These are phyloP conservation scores for Notamacropus eugenii DNA, from an alignment of 2,797 vertebrate species.

Conservation along the genomic window DNA sequence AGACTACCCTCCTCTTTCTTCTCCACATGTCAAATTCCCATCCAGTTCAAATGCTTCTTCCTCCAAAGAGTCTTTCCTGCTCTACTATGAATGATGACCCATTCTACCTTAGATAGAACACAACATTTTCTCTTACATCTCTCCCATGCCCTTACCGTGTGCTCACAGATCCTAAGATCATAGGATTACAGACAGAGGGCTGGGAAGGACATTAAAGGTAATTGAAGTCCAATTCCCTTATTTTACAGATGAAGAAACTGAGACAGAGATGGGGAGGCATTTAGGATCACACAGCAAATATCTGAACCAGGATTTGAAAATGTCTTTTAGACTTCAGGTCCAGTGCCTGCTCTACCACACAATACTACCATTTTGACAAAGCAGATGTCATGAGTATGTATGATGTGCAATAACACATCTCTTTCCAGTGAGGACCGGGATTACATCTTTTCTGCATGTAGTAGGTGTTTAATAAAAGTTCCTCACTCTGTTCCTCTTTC, in stretches of 20 bases:
- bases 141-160: background rate
- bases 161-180: background rate
- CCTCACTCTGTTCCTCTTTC: background rate
- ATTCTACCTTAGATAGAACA: background rate
- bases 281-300: background rate
- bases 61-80: background rate
- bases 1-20: background rate
- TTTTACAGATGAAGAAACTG: background rate
- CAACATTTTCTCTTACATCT: background rate
- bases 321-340: background rate
- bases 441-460: background rate
- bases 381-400: background rate
- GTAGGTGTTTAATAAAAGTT: background rate
- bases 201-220: background rate
- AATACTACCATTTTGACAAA: background rate
- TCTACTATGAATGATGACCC: background rate
- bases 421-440: background rate
- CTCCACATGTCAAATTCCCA: background rate
- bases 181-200: background rate
- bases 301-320: background rate
- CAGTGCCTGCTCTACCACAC: background rate
- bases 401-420: background rate
- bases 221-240: background rate
- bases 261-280: background rate
- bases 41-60: background rate